These are phyloP conservation scores for Loris lydekkerianus DNA, from an alignment of 2,797 vertebrate genomes.

Conservation along the genomic window DNA sequence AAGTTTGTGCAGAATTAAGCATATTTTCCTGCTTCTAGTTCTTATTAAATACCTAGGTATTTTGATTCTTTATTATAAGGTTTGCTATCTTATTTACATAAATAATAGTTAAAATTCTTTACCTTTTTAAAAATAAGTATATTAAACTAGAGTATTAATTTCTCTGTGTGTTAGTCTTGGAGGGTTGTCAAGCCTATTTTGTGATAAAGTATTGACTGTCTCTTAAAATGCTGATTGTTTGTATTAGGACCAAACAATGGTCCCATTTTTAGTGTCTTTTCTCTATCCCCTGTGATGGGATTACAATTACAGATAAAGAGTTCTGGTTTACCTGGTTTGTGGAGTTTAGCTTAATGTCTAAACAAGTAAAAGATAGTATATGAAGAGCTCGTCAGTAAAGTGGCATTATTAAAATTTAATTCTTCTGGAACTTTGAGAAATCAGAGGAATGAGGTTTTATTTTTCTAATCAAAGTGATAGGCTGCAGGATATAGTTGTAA, in stretches of 20 bases:
- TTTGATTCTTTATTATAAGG: background rate
- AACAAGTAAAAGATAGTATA: background rate
- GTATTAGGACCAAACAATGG: slow-evolving; percentile 84
- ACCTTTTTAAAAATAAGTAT: slow-evolving; percentile 67
- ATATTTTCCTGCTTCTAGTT: slow-evolving; percentile 16
- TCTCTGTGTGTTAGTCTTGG: slow-evolving; percentile 80
- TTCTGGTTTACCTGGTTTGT: slow-evolving; percentile 35
- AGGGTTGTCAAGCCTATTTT: slow-evolving; percentile 67
- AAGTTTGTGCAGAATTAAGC: background rate
- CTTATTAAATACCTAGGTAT: background rate
- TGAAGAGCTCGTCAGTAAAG: slow-evolving; percentile 14
- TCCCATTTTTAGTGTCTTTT: background rate
- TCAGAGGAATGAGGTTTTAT: slow-evolving; percentile 11
- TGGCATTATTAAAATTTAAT: slow-evolving; percentile 49
- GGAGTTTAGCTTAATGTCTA: background rate
- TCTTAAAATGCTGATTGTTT: slow-evolving; percentile 92
- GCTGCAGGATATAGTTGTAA: background rate
- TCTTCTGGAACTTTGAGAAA: background rate
- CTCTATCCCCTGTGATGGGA: background rate
- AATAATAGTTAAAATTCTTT: slow-evolving; percentile 60
- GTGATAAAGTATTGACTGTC: slow-evolving; percentile 84
- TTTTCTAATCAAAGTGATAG: slow-evolving; percentile 60
- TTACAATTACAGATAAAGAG: slow-evolving; percentile 25
- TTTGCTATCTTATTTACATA: slow-evolving; percentile 66
- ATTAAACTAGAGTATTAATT: slow-evolving; percentile 61